These are phyloP conservation scores for Cryptocephalus moraei DNA, from an alignment of 2,888 invertebrate genomes.

Conservation along the genomic window DNA sequence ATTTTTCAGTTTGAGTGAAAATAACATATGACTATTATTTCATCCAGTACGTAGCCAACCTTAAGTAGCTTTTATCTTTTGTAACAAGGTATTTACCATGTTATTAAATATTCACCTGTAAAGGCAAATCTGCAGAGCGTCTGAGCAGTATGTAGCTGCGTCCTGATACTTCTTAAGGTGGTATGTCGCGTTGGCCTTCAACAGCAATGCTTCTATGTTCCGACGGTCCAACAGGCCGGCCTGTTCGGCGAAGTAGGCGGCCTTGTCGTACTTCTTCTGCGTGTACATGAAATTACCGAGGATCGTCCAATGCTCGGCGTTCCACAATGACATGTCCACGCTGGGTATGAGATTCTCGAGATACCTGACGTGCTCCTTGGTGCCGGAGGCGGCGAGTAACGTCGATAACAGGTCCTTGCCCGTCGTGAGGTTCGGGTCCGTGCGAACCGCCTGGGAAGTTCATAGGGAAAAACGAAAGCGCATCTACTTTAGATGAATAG, in stretches of 20 bases:
- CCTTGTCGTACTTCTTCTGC: slow-evolving; percentile 54
- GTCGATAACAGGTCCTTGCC: slow-evolving; percentile 30
- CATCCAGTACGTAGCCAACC: too few relatives aligned
- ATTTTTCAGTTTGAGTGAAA: too few relatives aligned
- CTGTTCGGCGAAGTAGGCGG: slow-evolving; percentile 64
- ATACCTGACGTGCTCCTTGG: slow-evolving; percentile 28
- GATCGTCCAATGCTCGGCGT: slow-evolving; percentile 62
- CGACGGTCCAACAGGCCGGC: slow-evolving; percentile 48
- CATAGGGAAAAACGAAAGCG: neutral
- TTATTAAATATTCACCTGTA: slow-evolving; percentile 26
- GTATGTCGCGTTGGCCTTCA: slow-evolving; percentile 59
- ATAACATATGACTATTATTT: too few relatives aligned
- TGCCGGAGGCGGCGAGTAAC: slow-evolving; percentile 26
- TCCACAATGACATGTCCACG: slow-evolving; percentile 29
- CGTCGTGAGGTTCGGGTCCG: slow-evolving; percentile 25
- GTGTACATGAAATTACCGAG: slow-evolving; percentile 61
- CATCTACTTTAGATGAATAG: too few relatives aligned
- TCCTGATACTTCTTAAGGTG: slow-evolving; percentile 58
- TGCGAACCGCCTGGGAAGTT: slow-evolving; percentile 23
- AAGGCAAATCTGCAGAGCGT: slow-evolving; percentile 52
- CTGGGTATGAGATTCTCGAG: slow-evolving; percentile 25
- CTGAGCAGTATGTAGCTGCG: slow-evolving; percentile 54
- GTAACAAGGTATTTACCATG: neutral
- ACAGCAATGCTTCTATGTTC: slow-evolving; percentile 59
- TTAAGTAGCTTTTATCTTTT: neutral